Evolutionary conservation across 2,113 vertebrate genomes (phyloP).

Genomic region (Cynocephalus volans): DNA sequence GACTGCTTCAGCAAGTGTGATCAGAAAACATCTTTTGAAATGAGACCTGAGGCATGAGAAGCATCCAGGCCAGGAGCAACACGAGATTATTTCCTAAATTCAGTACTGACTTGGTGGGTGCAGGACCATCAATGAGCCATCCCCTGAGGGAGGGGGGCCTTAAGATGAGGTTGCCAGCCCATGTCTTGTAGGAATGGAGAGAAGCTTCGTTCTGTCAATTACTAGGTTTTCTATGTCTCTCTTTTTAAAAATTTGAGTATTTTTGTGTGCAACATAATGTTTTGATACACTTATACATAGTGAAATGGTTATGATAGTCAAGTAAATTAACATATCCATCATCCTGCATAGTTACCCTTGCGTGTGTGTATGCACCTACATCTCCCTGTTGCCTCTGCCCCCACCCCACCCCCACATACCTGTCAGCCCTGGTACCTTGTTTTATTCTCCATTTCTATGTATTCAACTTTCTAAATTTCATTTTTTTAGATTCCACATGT

Average conservation of each 20-base stretch:
- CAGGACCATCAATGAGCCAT: background rate
- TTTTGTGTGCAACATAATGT: background rate
- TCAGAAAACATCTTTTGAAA: background rate
- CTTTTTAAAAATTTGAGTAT: background rate
- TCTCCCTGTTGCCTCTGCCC: background rate
- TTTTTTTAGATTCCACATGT: background rate
- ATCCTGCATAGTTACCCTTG: background rate
- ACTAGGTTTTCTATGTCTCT: no score
- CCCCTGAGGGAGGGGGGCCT: background rate
- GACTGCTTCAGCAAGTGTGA: background rate
- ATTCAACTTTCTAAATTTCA: background rate
- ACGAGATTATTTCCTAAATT: background rate
- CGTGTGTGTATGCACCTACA: background rate
- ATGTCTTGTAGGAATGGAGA: background rate
- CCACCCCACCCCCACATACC: no score
- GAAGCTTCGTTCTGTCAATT: background rate
- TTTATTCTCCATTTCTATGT: background rate
- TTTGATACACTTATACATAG: background rate
- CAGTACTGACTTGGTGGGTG: background rate
- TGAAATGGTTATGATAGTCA: background rate
- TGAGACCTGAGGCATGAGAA: background rate
- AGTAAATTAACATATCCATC: background rate
- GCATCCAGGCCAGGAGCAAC: background rate
- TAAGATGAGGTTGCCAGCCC: background rate
- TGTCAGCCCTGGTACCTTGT: background rate